Conservation (phyloP, 2,888 invertebrate species). For the Coronaproctus castanopsis region DNA sequence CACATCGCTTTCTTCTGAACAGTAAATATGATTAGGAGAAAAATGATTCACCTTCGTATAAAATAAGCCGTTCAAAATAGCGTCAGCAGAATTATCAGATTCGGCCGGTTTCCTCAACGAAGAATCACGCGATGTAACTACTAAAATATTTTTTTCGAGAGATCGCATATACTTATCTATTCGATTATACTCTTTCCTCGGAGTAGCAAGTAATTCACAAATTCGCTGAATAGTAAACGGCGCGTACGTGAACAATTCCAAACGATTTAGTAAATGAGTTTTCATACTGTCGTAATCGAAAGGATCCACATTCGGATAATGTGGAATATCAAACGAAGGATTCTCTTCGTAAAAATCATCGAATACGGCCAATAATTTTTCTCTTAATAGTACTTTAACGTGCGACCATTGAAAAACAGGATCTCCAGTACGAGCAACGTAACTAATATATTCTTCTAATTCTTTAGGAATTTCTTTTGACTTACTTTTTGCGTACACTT, state of each 20-base stretch:
- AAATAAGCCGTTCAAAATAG: slow-evolving; percentile 7
- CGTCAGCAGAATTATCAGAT: slow-evolving; percentile 10
- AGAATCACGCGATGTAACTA: slow-evolving; percentile 41
- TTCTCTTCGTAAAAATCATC: slow-evolving; percentile 69
- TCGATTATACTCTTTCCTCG: slow-evolving; percentile 81
- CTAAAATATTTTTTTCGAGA: slow-evolving; percentile 81
- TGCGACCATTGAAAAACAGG: slow-evolving; percentile 81
- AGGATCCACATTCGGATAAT: slow-evolving; percentile 75
- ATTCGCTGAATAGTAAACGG: slow-evolving; percentile 92
- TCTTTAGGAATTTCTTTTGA: slow-evolving; percentile 68
- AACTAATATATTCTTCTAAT: slow-evolving; percentile 69
- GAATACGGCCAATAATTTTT: slow-evolving; percentile 68
- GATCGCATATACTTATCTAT: slow-evolving; percentile 95
- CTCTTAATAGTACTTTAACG: slow-evolving; percentile 67
- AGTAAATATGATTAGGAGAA: neutral
- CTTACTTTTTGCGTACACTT: slow-evolving; percentile 58
- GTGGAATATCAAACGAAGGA: slow-evolving; percentile 52
- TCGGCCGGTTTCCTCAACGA: slow-evolving; percentile 21
- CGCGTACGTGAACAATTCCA: slow-evolving; percentile 68
- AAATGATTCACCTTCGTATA: slow-evolving; percentile 9
- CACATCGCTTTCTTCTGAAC: neutral
- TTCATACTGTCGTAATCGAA: slow-evolving; percentile 81
- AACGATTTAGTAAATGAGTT: slow-evolving; percentile 52
- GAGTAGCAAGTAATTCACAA: slow-evolving; percentile 77
- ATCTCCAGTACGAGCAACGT: slow-evolving; percentile 85